A percentile compares a stretch with the other conserved stretches of the same genome.
Evolutionary conservation across 1,140 invertebrate species (phyloP).

Genomic region (Onthophagus taurus): DNA sequence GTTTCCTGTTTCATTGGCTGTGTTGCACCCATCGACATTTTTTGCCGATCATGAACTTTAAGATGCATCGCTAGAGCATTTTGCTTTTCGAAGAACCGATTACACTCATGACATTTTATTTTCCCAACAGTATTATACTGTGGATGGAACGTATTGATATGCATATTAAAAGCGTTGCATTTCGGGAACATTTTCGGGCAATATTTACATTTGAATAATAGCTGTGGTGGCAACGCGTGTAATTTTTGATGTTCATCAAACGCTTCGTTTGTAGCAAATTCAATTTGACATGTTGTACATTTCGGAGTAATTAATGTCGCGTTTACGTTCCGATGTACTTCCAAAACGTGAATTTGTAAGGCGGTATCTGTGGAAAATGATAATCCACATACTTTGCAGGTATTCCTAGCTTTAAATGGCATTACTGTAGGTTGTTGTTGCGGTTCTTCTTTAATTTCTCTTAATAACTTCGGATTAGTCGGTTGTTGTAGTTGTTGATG

Average conservation of each 20-base stretch:
- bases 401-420: constrained; percentile 12
- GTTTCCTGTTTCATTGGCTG: constrained; percentile 10
- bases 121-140: constrained; percentile 16
- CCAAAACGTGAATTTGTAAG: constrained; percentile 31
- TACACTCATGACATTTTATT: constrained; percentile 27
- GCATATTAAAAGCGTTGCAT: constrained; percentile 24
- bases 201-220: constrained; percentile 23
- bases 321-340: constrained; percentile 29
- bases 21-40: not conserved
- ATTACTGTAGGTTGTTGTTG: constrained; percentile 6
- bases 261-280: constrained; percentile 26
- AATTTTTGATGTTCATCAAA: constrained; percentile 30
- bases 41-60: constrained; percentile 31
- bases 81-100: constrained; percentile 30
- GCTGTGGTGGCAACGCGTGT: constrained; percentile 26
- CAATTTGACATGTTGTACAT: constrained; percentile 29
- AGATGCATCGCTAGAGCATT: constrained; percentile 30
- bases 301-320: constrained; percentile 23
- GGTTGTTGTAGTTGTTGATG: not conserved
- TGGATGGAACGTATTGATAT: constrained; percentile 24
- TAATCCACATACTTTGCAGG: constrained; percentile 23
- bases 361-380: constrained; percentile 29
- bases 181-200: constrained; percentile 26
- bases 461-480: no score
- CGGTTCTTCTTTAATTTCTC: no score